Conservation (phyloP, 2,113 vertebrate genomes). For the Monarcha castaneiventris region DNA sequence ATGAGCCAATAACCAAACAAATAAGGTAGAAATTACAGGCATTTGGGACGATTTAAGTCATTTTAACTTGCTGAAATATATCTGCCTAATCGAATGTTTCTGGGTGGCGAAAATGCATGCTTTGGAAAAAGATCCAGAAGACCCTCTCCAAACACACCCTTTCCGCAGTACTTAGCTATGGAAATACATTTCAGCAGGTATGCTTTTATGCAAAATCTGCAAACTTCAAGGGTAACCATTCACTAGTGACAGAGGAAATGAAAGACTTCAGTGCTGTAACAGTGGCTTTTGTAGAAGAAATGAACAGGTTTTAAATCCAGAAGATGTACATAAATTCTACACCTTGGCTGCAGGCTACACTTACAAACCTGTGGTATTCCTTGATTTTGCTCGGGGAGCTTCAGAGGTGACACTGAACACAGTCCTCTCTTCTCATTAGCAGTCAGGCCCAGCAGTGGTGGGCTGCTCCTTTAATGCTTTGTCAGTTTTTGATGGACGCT, state of each 20-base stretch:
- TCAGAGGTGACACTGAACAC: not conserved
- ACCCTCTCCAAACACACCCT: not conserved
- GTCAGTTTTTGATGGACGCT: not conserved
- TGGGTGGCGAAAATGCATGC: not conserved
- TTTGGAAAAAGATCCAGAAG: not conserved
- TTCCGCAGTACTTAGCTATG: not conserved
- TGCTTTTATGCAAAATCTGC: not conserved
- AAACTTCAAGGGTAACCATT: not conserved
- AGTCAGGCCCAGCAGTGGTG: not conserved
- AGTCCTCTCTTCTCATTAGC: not conserved
- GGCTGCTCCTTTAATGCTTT: not conserved
- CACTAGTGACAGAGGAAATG: not conserved
- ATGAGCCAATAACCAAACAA: not conserved
- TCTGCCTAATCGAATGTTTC: not conserved
- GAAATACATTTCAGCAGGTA: not conserved
- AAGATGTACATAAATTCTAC: not conserved
- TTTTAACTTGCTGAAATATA: not conserved
- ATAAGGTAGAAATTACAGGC: not conserved
- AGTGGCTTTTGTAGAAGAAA: not conserved
- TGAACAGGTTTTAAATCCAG: not conserved
- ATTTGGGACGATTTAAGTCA: not conserved
- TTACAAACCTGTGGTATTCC: not conserved
- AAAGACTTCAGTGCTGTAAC: not conserved
- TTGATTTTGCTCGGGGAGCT: not conserved
- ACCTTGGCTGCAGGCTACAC: not conserved